Conservation (phyloP, 2,797 vertebrate genomes). For the Neosalanx taihuensis region DNA sequence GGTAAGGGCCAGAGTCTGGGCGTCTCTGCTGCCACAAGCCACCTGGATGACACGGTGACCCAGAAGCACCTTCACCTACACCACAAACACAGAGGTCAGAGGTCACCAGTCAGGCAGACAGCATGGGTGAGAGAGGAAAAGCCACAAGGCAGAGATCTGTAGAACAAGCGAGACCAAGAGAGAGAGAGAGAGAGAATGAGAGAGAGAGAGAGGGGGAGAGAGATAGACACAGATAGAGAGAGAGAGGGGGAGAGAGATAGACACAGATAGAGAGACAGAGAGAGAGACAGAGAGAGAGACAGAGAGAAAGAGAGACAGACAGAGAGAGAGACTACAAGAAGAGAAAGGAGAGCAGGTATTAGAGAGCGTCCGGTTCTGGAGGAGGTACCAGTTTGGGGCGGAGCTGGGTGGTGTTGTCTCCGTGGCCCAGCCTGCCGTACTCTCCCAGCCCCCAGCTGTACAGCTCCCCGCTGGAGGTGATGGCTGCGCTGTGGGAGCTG, state of each 20-base stretch:
- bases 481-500: conserved; percentile 95
- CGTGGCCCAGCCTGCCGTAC: conserved; percentile 94
- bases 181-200: background rate
- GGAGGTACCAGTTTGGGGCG: conserved; percentile 90
- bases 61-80: conserved; percentile 93
- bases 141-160: background rate
- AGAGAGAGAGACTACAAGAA: too few species aligned
- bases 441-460: conserved; percentile 99
- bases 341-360: too few species aligned
- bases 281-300: too few species aligned
- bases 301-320: too few species aligned
- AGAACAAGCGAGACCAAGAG: background rate
- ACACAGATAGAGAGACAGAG: too few species aligned
- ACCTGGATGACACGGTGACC: conserved; percentile 96
- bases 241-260: too few species aligned
- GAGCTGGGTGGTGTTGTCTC: conserved; percentile 96
- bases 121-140: background rate
- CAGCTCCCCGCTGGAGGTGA: conserved; percentile 95
- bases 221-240: too few species aligned
- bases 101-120: background rate
- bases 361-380: too few species aligned
- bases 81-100: conserved; percentile 5
- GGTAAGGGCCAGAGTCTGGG: conserved; percentile 93
- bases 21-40: conserved; percentile 96
- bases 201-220: too few species aligned